phyloP scores from a whole-genome alignment of 2,888 invertebrate genomes.

The Aspidiotus rigidus region DNA sequence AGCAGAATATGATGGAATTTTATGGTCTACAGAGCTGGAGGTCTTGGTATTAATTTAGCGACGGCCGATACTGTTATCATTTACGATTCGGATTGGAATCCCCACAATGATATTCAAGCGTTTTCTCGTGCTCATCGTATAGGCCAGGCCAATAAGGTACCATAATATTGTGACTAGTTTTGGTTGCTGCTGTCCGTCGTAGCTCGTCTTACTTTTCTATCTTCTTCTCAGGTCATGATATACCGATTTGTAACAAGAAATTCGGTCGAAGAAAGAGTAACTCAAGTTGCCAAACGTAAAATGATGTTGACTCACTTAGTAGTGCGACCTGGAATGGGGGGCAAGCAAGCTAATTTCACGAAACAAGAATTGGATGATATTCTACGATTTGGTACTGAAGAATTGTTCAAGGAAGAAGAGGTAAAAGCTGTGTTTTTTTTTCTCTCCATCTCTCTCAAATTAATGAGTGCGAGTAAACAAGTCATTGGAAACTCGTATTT shows the following conservation, averaged over 20 bases:
- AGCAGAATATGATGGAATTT: too few species aligned
- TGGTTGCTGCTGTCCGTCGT: too few species aligned
- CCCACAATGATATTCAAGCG: slow-evolving; percentile 98
- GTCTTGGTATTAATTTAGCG: slow-evolving; percentile 95
- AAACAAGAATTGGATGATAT: slow-evolving; percentile 99
- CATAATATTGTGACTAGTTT: too few species aligned
- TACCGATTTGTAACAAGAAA: slow-evolving; percentile 98
- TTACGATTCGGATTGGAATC: slow-evolving; percentile 99
- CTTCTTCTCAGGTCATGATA: slow-evolving; percentile 73
- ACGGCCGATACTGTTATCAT: slow-evolving; percentile 99
- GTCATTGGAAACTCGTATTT: background rate
- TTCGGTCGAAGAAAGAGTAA: slow-evolving; percentile 97
- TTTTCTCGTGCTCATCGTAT: slow-evolving; percentile 99
- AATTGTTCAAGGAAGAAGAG: slow-evolving; percentile 95
- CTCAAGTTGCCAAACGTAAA: slow-evolving; percentile 97
- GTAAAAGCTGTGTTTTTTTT: slow-evolving; percentile 37
- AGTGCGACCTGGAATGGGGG: slow-evolving; percentile 92
- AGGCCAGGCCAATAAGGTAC: slow-evolving; percentile 85
- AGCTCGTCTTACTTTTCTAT: slow-evolving; percentile 5
- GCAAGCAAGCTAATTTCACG: slow-evolving; percentile 89
- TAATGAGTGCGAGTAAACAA: too few species aligned
- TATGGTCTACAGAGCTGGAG: slow-evolving; percentile 62
- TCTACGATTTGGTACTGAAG: slow-evolving; percentile 95
- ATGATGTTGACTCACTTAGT: slow-evolving; percentile 99
- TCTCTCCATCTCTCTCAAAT: too few species aligned